phyloP scores from a whole-genome alignment of 1,140 invertebrate genomes.

The Saccostrea cuccullata region DNA sequence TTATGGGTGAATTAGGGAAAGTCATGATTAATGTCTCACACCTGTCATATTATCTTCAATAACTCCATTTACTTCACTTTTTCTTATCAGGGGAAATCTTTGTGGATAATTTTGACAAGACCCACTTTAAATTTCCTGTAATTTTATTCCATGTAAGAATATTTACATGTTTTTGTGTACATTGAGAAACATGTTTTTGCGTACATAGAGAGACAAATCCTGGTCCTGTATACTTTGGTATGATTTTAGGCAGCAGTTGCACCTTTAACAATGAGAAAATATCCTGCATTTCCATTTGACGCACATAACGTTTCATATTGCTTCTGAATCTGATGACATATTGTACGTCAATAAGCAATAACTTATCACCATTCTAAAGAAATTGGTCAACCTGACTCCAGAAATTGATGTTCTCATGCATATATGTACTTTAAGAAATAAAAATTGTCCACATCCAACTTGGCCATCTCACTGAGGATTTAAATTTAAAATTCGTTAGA shows the following conservation, averaged over 20 bases:
- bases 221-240: not conserved
- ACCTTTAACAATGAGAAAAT: not conserved
- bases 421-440: not conserved
- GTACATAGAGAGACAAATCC: not conserved
- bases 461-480: too few species aligned
- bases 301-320: not conserved
- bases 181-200: not conserved
- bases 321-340: not conserved
- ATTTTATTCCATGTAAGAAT: not conserved
- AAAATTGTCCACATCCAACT: too few species aligned
- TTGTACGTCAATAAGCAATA: not conserved
- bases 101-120: not conserved
- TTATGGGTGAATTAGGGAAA: constrained; percentile 3
- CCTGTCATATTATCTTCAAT: constrained; percentile 29
- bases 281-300: not conserved
- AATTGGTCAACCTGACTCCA: not conserved
- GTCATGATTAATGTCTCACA: not conserved
- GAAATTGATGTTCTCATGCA: not conserved
- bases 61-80: constrained; percentile 8
- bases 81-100: not conserved
- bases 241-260: not conserved
- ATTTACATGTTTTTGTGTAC: not conserved
- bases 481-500: too few species aligned
- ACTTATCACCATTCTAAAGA: not conserved
- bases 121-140: not conserved